Base-by-base conservation (phyloP, 2,797 vertebrate genomes). In the Silurus lanzhouensis region DNA sequence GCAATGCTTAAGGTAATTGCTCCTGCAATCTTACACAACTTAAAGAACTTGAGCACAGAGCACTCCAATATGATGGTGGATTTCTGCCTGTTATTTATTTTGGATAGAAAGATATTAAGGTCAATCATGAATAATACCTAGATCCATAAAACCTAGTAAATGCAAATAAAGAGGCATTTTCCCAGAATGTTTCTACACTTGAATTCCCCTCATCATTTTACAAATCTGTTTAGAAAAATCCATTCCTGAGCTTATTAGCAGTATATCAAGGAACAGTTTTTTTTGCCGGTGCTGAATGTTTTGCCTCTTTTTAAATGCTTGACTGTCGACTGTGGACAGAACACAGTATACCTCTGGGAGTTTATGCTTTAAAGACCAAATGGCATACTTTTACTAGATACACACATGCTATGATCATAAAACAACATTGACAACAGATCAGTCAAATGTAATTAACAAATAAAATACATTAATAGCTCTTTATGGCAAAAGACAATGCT, bases 1-100 rank as follows among this genome's bases (percentile, higher is more conserved):
- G 31, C 4, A 63, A 20, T 46, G 22, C 77, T 79, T 44, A 63
- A 20, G 57, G 77, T 58, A 46, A 64, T 46, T 61, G 38, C 38
- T 22, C 15, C 77, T 15, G 58, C 31, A 79, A 79, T 79, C 77
- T 79, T n/a, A 79, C 31, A 64, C 19, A 63, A 15, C 38, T 31
- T 79, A 61, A 79, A 77, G 6, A 77, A 58, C 74, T 58, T 48
- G 20, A 68, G 67, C 64, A 57, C 48, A 57, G 20, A 13, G 70
- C 38, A 20, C 13, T 60, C 81, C 15, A 25, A 58, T 31, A 58
- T 58, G 74, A 3, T 31, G 8, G 55, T 76, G 52, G 8, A 31
- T 76, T 57, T 31, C 74, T 27, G n/a, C 17, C 14, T n/a, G n/a
- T n/a, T 27, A 9, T 75, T 75, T 75, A 55, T 27, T 75, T 25